These are phyloP conservation scores for Hirundichthys speculiger DNA, from an alignment of 2,113 vertebrate species.

Conservation along the genomic window DNA sequence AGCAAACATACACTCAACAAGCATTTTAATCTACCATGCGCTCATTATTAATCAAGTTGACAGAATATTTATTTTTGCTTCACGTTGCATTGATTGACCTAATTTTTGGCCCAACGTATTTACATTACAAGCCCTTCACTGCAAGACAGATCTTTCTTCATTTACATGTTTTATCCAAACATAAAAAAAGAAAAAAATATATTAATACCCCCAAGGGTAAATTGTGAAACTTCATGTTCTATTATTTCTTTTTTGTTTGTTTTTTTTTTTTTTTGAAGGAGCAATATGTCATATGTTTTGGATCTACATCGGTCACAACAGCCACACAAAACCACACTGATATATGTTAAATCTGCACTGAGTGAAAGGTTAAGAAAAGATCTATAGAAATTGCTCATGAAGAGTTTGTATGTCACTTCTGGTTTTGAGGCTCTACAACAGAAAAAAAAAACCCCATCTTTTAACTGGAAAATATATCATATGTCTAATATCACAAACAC, in stretches of 20 bases:
- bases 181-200: constrained; percentile 45
- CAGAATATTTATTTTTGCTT: constrained; percentile 22
- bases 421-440: not conserved
- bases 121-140: constrained; percentile 57
- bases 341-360: no score
- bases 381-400: not conserved
- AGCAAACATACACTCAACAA: constrained; percentile 19
- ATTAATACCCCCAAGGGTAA: constrained; percentile 65
- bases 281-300: no score
- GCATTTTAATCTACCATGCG: constrained; percentile 19
- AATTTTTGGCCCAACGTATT: constrained; percentile 73
- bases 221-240: no score
- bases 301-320: no score
- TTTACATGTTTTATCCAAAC: constrained; percentile 52
- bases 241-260: no score
- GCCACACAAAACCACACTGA: no score
- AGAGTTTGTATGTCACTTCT: not conserved
- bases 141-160: constrained; percentile 17
- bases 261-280: no score
- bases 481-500: no score
- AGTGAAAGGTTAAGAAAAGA: no score
- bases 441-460: not conserved
- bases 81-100: constrained; percentile 40
- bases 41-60: constrained; percentile 31
- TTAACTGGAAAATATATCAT: no score